Conservation (phyloP, 1,140 invertebrate species). For the Zaprionus capensis region DNA sequence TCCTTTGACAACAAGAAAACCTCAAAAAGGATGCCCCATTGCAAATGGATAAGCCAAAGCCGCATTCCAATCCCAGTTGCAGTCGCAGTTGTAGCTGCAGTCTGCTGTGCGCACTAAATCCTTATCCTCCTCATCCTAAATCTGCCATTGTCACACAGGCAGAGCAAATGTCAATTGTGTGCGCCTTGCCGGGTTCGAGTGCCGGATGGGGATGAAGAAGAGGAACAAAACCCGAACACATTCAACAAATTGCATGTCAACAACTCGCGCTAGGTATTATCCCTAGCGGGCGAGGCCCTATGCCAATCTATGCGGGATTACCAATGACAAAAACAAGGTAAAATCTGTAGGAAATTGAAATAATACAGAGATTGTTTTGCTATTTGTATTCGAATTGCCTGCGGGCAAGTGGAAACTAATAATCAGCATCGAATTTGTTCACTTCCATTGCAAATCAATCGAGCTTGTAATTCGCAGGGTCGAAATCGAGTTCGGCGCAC, state of each 20-base stretch:
- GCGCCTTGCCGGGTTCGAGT: slow-evolving; percentile 45
- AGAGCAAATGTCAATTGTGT: slow-evolving; percentile 72
- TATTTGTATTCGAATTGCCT: slow-evolving; percentile 34
- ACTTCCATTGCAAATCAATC: slow-evolving; percentile 71
- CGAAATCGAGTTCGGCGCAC: slow-evolving; percentile 23
- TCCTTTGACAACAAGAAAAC: slow-evolving; percentile 29
- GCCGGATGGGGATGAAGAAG: slow-evolving; percentile 18
- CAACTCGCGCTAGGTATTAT: slow-evolving; percentile 70
- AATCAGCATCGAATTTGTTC: slow-evolving; percentile 22
- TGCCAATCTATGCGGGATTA: slow-evolving; percentile 56
- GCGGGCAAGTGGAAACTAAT: slow-evolving; percentile 52
- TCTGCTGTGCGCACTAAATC: slow-evolving; percentile 51
- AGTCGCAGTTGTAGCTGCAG: slow-evolving; percentile 7
- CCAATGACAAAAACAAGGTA: slow-evolving; percentile 59
- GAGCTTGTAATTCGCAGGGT: slow-evolving; percentile 69
- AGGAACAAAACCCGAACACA: slow-evolving; percentile 19
- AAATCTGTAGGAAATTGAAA: slow-evolving; percentile 24
- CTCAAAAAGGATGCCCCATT: slow-evolving; percentile 42
- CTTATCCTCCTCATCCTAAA: slow-evolving; percentile 45
- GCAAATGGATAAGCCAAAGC: slow-evolving; percentile 65
- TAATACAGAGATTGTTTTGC: slow-evolving; percentile 15
- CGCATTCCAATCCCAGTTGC: slow-evolving; percentile 10
- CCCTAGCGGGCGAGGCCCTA: slow-evolving; percentile 35
- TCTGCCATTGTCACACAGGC: slow-evolving; percentile 69
- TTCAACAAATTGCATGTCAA: slow-evolving; percentile 77